phyloP scores from a whole-genome alignment of 2,113 vertebrate genomes.

The Myotis brandtii region DNA sequence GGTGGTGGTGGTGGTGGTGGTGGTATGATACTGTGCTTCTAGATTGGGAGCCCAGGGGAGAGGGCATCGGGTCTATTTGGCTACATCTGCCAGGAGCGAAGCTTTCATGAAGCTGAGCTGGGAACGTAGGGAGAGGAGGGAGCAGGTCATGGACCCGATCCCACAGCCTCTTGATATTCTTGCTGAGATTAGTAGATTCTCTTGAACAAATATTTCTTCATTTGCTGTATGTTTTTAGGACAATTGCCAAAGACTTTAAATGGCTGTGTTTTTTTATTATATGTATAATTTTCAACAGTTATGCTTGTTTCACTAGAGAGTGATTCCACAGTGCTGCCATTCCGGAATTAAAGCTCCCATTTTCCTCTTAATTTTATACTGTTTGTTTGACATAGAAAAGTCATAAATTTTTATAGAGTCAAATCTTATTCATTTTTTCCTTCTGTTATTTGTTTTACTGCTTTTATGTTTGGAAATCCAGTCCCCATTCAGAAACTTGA shows the following conservation, averaged over 20 bases:
- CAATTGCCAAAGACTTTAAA: conserved; percentile 13
- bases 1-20: too few species aligned
- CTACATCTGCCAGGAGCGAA: neutral
- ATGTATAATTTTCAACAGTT: neutral
- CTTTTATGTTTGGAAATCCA: conserved; percentile 32
- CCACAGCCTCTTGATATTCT: neutral
- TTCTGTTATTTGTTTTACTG: neutral
- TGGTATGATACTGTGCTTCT: neutral
- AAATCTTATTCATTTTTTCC: neutral
- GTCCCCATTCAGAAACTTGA: neutral
- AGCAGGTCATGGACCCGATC: neutral
- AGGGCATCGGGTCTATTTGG: neutral
- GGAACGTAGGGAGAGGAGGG: too few species aligned
- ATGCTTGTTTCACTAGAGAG: neutral
- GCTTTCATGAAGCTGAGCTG: neutral
- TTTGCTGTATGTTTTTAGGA: neutral
- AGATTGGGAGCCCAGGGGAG: neutral
- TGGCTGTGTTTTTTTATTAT: neutral
- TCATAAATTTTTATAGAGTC: neutral
- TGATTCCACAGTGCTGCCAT: neutral
- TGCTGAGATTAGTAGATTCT: neutral
- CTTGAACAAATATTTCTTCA: conserved; percentile 22
- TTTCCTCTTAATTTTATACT: neutral
- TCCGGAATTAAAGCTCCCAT: neutral
- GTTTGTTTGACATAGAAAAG: neutral